These are phyloP conservation scores for Gymnorhina tibicen DNA, from an alignment of 2,113 vertebrate genomes.

Conservation along the genomic window DNA sequence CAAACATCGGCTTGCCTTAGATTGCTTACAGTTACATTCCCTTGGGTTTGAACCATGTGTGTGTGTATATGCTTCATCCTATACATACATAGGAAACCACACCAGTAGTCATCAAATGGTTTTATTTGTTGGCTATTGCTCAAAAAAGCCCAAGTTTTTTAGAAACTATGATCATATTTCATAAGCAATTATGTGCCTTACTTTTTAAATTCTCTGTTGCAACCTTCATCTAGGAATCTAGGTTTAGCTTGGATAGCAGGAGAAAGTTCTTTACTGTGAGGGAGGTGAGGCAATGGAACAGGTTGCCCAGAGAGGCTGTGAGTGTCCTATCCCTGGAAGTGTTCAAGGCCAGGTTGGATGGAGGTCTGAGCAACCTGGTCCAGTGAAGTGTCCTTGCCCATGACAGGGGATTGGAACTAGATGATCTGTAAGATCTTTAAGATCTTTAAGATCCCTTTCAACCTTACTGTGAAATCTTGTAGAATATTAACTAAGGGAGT, in stretches of 20 bases:
- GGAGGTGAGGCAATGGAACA: neutral
- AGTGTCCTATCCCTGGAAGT: neutral
- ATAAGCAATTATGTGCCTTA: neutral
- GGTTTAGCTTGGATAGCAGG: neutral
- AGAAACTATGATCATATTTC: neutral
- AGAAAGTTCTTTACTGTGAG: neutral
- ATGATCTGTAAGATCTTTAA: too few species aligned
- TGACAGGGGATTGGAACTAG: neutral
- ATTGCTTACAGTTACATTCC: neutral
- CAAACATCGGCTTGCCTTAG: neutral
- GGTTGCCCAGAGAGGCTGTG: neutral
- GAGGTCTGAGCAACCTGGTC: neutral
- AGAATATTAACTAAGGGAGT: neutral
- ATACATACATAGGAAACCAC: neutral
- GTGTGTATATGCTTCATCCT: neutral
- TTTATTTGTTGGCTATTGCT: neutral
- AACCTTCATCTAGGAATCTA: neutral
- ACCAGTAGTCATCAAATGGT: neutral
- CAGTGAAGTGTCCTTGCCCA: neutral
- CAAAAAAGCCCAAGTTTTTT: neutral
- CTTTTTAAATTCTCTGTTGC: neutral
- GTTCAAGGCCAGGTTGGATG: neutral
- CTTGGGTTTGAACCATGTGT: neutral
- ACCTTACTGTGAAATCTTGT: neutral
- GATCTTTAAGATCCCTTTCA: too few species aligned